phyloP scores from a whole-genome alignment of 2,113 vertebrate genomes.

The Menura novaehollandiae region DNA sequence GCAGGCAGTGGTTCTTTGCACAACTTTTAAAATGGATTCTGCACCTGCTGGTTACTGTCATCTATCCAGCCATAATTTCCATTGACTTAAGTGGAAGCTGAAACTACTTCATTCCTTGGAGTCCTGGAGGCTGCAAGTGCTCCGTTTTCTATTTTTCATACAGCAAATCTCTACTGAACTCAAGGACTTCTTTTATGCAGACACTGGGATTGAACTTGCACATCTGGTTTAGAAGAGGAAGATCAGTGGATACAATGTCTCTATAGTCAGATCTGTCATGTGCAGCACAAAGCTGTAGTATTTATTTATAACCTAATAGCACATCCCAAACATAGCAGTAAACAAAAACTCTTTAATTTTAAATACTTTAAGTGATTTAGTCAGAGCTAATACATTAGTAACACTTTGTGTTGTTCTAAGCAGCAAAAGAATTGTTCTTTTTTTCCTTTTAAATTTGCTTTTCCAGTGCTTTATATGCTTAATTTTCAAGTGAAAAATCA shows the following conservation, averaged over 20 bases:
- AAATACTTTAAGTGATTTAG: neutral
- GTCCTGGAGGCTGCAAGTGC: neutral
- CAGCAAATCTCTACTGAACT: neutral
- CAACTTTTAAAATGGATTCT: neutral
- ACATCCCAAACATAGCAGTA: neutral
- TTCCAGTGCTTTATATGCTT: neutral
- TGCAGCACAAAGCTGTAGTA: neutral
- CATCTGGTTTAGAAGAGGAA: neutral
- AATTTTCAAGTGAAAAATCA: neutral
- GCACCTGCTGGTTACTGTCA: neutral
- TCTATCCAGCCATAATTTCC: neutral
- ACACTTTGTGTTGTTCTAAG: neutral
- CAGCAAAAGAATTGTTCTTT: neutral
- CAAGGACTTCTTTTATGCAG: neutral
- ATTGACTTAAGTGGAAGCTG: neutral
- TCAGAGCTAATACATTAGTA: neutral
- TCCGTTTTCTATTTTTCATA: neutral
- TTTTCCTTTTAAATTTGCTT: conserved; percentile 1
- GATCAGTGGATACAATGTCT: neutral
- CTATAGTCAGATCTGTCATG: neutral
- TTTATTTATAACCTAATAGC: neutral
- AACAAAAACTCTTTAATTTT: neutral
- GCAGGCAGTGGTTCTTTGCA: neutral
- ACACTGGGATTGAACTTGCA: neutral
- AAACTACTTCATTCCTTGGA: neutral